These are phyloP conservation scores for Henricia sp. DNA, from an alignment of 53 echinoderm and acorn worm species.

Conservation along the genomic window DNA sequence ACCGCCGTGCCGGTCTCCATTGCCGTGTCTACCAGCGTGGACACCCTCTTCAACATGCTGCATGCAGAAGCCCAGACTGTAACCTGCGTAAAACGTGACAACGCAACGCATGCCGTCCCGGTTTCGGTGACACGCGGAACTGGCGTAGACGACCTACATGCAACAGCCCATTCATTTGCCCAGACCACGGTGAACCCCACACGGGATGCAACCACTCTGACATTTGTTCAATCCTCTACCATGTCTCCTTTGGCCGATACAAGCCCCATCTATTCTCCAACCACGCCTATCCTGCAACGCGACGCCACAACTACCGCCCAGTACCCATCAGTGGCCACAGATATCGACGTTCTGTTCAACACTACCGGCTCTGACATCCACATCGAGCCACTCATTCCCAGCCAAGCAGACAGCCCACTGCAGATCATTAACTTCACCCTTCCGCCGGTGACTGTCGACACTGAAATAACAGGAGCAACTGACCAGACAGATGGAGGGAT, in stretches of 20 bases:
- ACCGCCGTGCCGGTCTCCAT: constrained; percentile 30
- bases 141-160: constrained; percentile 33
- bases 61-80: constrained; percentile 62
- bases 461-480: neutral
- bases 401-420: constrained; percentile 41
- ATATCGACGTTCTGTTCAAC: constrained; percentile 74
- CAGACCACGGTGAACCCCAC: neutral
- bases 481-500: constrained; percentile 39
- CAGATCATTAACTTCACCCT: constrained; percentile 47
- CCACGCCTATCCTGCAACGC: constrained; percentile 9
- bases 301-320: constrained; percentile 24
- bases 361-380: constrained; percentile 75
- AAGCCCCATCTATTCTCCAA: constrained; percentile 49
- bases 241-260: constrained; percentile 14
- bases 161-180: constrained; percentile 17
- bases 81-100: constrained; percentile 32
- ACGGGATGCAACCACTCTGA: constrained; percentile 17
- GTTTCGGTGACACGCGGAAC: constrained; percentile 11
- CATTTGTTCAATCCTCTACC: constrained; percentile 10
- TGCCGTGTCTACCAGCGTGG: constrained; percentile 60
- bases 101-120: constrained; percentile 1
- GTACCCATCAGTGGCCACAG: constrained; percentile 19
- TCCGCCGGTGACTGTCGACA: constrained; percentile 14
- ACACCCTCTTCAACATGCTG: constrained; percentile 50
- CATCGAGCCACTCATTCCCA: constrained; percentile 80